Evolutionary conservation across 1,140 invertebrate genomes (phyloP).

Genomic region (Magallana gigas): DNA sequence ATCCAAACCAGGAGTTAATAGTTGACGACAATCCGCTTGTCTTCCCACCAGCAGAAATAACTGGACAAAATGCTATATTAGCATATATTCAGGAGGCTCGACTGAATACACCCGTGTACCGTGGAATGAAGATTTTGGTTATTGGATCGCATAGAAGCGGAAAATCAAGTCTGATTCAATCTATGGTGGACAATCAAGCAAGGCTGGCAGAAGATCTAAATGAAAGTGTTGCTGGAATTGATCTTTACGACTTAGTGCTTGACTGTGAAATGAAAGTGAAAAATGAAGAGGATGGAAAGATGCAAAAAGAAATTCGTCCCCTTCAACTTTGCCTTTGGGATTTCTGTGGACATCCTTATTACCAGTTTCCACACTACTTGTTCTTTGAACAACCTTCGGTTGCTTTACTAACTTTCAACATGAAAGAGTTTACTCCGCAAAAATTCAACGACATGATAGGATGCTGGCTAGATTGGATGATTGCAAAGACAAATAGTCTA

Average conservation of each 20-base stretch:
- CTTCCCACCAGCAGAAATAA: slow-evolving; percentile 73
- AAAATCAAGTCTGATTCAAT: slow-evolving; percentile 75
- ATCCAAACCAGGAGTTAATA: slow-evolving; percentile 65
- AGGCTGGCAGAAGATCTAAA: slow-evolving; percentile 67
- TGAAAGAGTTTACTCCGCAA: slow-evolving; percentile 69
- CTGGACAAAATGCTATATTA: slow-evolving; percentile 71
- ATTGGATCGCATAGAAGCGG: slow-evolving; percentile 72
- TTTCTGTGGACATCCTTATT: slow-evolving; percentile 74
- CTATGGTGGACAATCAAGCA: slow-evolving; percentile 73
- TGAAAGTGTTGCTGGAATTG: slow-evolving; percentile 70
- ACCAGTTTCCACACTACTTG: slow-evolving; percentile 72
- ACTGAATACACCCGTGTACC: slow-evolving; percentile 68
- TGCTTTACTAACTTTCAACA: slow-evolving; percentile 74
- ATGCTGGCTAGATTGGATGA: slow-evolving; percentile 77
- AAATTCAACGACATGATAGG: slow-evolving; percentile 72
- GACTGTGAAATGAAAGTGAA: slow-evolving; percentile 65
- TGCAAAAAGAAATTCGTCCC: slow-evolving; percentile 3
- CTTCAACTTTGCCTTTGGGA: slow-evolving; percentile 75
- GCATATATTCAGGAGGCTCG: slow-evolving; percentile 74
- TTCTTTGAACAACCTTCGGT: slow-evolving; percentile 75
- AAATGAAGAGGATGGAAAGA: slow-evolving; percentile 59
- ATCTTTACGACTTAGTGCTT: slow-evolving; percentile 68
- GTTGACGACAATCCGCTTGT: slow-evolving; percentile 73
- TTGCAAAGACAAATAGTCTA: slow-evolving; percentile 74
- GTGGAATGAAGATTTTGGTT: slow-evolving; percentile 73